phyloP scores from a whole-genome alignment of 1,140 invertebrate species.

The Pristionchus pacificus region DNA sequence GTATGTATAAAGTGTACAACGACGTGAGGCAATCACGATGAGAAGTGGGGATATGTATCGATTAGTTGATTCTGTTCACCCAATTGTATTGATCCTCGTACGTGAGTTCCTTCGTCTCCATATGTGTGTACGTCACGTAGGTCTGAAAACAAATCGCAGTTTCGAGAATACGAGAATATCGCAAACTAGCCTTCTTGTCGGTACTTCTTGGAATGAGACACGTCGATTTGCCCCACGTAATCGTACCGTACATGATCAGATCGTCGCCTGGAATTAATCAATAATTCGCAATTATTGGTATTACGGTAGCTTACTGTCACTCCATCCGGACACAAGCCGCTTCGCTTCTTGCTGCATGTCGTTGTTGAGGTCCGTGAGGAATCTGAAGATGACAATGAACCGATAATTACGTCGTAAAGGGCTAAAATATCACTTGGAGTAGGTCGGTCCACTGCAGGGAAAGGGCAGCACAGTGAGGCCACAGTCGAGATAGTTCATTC shows the following conservation, averaged over 20 bases:
- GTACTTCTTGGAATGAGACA: conserved; percentile 14
- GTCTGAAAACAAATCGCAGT: conserved; percentile 9
- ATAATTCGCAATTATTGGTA: neutral
- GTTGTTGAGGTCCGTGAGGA: conserved; percentile 25
- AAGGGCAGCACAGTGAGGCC: conserved; percentile 16
- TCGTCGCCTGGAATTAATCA: conserved; percentile 26
- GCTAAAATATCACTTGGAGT: neutral
- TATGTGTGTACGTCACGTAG: conserved; percentile 28
- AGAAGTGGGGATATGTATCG: no score
- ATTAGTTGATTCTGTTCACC: conserved; percentile 3
- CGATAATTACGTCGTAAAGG: no score
- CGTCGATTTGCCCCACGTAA: conserved; percentile 24
- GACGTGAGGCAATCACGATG: neutral
- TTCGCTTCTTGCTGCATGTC: conserved; percentile 23
- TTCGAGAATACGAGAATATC: neutral
- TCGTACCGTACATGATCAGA: conserved; percentile 22
- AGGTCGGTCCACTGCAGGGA: conserved; percentile 21
- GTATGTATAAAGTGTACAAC: no score
- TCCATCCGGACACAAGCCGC: conserved; percentile 21
- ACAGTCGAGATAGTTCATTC: conserved; percentile 21
- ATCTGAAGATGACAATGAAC: neutral
- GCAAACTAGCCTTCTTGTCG: neutral
- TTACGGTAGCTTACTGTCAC: conserved; percentile 20
- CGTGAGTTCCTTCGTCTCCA: conserved; percentile 33
- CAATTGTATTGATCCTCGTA: conserved; percentile 11